Conservation (phyloP, 2,113 vertebrate species). For the Crypturellus undulatus region DNA sequence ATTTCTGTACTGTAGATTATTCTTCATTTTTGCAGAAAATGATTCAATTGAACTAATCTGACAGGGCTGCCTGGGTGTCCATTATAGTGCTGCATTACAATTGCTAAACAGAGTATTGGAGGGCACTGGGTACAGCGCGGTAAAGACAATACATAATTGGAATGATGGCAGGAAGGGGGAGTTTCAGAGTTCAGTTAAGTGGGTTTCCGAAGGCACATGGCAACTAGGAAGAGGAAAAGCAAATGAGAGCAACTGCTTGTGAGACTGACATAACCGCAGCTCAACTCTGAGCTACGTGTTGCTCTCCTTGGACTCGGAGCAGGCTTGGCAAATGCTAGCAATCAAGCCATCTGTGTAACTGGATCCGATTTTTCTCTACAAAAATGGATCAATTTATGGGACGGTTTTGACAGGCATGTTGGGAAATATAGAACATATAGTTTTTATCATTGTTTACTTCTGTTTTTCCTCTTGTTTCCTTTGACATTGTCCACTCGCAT, state of each 20-base stretch:
- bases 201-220: slow-evolving; percentile 26
- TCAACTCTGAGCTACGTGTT: background rate
- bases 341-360: slow-evolving; percentile 54
- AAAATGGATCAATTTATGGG: slow-evolving; percentile 43
- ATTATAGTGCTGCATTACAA: slow-evolving; percentile 47
- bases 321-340: background rate
- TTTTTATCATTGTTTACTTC: slow-evolving; percentile 48
- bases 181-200: slow-evolving; percentile 14
- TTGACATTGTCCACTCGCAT: slow-evolving; percentile 35
- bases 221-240: slow-evolving; percentile 2
- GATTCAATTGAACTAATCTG: slow-evolving; percentile 59
- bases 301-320: slow-evolving; percentile 33
- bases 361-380: background rate
- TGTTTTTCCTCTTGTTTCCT: slow-evolving; percentile 41
- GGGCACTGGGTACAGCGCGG: slow-evolving; percentile 35
- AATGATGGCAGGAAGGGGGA: background rate
- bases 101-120: slow-evolving; percentile 50
- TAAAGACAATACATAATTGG: slow-evolving; percentile 39
- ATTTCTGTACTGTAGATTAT: slow-evolving; percentile 50
- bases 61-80: slow-evolving; percentile 49
- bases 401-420: slow-evolving; percentile 59
- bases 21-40: slow-evolving; percentile 63
- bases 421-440: slow-evolving; percentile 44
- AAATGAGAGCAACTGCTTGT: slow-evolving; percentile 41
- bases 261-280: slow-evolving; percentile 29